A percentile compares a stretch with the other conserved stretches of the same genome.
phyloP scores from a whole-genome alignment of 2,888 invertebrate genomes.

The Rhaphigaster nebulosa region DNA sequence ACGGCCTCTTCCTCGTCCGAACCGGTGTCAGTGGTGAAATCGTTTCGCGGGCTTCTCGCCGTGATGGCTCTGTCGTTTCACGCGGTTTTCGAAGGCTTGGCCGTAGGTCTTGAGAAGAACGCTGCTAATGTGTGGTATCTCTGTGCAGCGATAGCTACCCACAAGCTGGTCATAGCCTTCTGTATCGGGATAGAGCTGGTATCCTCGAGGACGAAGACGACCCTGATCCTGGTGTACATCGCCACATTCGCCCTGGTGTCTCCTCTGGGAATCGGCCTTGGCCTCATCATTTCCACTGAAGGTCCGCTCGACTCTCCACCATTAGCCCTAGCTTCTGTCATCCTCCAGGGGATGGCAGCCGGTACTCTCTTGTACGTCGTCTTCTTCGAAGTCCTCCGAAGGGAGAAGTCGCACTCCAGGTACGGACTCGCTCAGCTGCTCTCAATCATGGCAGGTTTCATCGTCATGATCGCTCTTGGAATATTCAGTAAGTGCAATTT shows the following conservation, averaged over 20 bases:
- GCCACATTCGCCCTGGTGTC: conserved; percentile 77
- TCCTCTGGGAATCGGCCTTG: conserved; percentile 78
- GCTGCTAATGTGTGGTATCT: conserved; percentile 76
- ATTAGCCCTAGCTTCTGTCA: conserved; percentile 71
- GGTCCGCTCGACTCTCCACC: conserved; percentile 68
- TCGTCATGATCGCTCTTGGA: conserved; percentile 72
- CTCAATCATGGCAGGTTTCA: conserved; percentile 74
- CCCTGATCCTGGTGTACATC: conserved; percentile 73
- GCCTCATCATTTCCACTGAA: conserved; percentile 72
- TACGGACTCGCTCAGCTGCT: conserved; percentile 73
- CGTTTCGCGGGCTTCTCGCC: conserved; percentile 73
- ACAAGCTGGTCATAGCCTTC: conserved; percentile 78
- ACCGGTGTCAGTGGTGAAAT: conserved; percentile 65
- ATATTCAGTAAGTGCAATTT: conserved; percentile 66
- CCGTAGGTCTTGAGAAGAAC: conserved; percentile 82
- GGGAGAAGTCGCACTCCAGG: conserved; percentile 75
- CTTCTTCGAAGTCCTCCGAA: conserved; percentile 84
- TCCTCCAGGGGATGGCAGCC: conserved; percentile 80
- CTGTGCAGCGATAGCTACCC: conserved; percentile 77
- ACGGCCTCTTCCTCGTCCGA: conserved; percentile 59
- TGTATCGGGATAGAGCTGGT: conserved; percentile 78
- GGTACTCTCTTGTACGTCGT: conserved; percentile 86
- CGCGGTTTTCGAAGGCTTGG: conserved; percentile 80
- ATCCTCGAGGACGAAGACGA: conserved; percentile 71
- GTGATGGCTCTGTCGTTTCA: conserved; percentile 79